phyloP scores from a whole-genome alignment of 1,140 invertebrate genomes.

The Fopius arisanus region DNA sequence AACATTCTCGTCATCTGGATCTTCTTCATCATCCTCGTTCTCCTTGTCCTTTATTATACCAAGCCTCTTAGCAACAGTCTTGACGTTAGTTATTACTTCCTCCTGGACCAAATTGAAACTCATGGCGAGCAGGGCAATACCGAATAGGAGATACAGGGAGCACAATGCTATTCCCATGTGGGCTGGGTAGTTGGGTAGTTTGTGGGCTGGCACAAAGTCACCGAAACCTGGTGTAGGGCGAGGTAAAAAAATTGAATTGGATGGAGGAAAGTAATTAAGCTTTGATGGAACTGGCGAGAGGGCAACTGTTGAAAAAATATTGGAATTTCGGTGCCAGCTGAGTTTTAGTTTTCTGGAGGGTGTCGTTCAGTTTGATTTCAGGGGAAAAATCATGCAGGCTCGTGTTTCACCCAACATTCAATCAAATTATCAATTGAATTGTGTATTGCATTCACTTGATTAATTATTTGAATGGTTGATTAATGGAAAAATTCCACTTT shows the following conservation, averaged over 20 bases:
- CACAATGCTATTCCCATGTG: slow-evolving; percentile 88
- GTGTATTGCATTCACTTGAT: no score
- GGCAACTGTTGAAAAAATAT: no score
- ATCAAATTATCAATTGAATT: no score
- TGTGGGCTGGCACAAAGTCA: slow-evolving; percentile 90
- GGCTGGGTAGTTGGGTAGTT: slow-evolving; percentile 67
- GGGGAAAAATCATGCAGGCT: no score
- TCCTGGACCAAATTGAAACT: slow-evolving; percentile 97
- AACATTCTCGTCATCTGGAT: slow-evolving; percentile 51
- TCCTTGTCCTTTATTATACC: slow-evolving; percentile 86
- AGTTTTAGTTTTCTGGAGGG: no score
- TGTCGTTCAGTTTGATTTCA: no score
- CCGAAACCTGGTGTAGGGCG: slow-evolving; percentile 74
- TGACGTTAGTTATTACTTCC: slow-evolving; percentile 87
- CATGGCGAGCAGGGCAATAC: slow-evolving; percentile 97
- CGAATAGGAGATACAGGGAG: slow-evolving; percentile 92
- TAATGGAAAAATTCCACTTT: no score
- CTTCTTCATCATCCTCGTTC: slow-evolving; percentile 67
- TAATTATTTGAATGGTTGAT: no score
- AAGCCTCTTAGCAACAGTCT: slow-evolving; percentile 80
- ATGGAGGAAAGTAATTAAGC: no score
- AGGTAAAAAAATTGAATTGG: not conserved
- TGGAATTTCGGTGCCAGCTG: no score
- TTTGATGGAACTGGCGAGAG: not conserved
- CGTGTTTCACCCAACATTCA: no score